A percentile compares a stretch with the other conserved stretches of the same genome.
Conservation (phyloP, 2,888 invertebrate species). For the Callyntrura guangdongensis region DNA sequence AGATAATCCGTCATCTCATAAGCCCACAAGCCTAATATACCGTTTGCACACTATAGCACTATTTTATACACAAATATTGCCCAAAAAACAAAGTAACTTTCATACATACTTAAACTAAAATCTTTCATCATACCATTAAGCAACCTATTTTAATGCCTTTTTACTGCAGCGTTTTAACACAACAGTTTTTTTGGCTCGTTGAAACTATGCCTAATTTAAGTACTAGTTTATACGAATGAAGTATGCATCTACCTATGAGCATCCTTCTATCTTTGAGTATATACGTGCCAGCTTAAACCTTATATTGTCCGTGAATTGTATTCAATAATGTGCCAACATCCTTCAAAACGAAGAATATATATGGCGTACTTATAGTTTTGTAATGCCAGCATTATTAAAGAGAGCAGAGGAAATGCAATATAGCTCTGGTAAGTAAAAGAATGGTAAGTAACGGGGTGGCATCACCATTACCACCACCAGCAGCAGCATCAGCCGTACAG, state of each 20-base stretch:
- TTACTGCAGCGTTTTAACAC: too few relatives aligned
- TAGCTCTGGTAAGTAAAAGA: background rate
- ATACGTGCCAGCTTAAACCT: too few relatives aligned
- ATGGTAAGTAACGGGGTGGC: slow-evolving; percentile 10
- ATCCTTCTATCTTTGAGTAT: too few relatives aligned
- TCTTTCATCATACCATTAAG: too few relatives aligned
- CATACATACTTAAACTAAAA: too few relatives aligned
- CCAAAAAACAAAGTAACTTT: too few relatives aligned
- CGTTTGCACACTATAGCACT: background rate
- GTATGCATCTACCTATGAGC: too few relatives aligned
- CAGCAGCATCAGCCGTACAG: slow-evolving; percentile 22
- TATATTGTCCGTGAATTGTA: background rate
- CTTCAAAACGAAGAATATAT: background rate
- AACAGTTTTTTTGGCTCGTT: too few relatives aligned
- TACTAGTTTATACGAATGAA: too few relatives aligned
- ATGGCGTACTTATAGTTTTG: background rate
- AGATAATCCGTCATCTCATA: slow-evolving; percentile 27
- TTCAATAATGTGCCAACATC: background rate
- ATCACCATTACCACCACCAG: slow-evolving; percentile 38
- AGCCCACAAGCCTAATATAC: too few relatives aligned
- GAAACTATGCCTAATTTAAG: too few relatives aligned
- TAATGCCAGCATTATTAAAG: slow-evolving; percentile 11
- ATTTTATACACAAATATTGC: background rate
- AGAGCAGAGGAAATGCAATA: background rate
- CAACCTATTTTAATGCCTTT: too few relatives aligned